A percentile compares a stretch with the other conserved stretches of the same genome.
These are phyloP conservation scores for Montipora sp. DNA, from an alignment of 64 coral and sea anemone genomes.

Conservation along the genomic window DNA sequence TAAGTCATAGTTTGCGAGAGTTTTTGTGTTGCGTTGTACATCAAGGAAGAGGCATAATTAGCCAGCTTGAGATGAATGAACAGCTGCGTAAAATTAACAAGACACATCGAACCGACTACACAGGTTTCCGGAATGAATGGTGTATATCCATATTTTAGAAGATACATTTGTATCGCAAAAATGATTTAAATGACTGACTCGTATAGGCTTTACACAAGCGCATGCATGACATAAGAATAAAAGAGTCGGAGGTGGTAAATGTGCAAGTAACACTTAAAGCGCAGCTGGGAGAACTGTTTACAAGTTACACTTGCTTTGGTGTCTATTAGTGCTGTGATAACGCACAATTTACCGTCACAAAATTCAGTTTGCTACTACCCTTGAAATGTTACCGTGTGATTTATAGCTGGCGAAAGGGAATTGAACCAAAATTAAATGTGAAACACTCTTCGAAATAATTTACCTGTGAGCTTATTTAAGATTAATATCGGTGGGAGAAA, in stretches of 20 bases:
- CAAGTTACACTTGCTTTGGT: background rate
- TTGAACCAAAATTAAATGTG: background rate
- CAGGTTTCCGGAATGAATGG: background rate
- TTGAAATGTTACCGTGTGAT: background rate
- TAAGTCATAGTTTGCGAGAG: background rate
- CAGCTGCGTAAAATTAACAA: slow-evolving; percentile 31
- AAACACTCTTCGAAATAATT: no score
- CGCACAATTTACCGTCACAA: background rate
- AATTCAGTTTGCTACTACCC: background rate
- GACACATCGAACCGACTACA: background rate
- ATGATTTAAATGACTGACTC: background rate
- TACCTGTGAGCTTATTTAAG: no score
- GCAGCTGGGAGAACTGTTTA: background rate
- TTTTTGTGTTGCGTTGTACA: background rate
- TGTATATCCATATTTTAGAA: background rate
- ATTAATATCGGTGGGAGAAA: background rate
- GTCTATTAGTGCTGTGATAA: slow-evolving; percentile 16
- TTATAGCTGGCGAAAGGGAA: background rate
- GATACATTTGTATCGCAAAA: background rate
- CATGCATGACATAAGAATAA: background rate
- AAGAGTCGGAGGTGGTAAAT: background rate
- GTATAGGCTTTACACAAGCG: background rate
- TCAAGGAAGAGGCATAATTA: background rate
- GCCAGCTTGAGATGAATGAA: background rate
- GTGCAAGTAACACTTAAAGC: background rate